Evolutionary conservation across 2,113 vertebrate genomes (phyloP).

Genomic region (Donacobius atricapilla): DNA sequence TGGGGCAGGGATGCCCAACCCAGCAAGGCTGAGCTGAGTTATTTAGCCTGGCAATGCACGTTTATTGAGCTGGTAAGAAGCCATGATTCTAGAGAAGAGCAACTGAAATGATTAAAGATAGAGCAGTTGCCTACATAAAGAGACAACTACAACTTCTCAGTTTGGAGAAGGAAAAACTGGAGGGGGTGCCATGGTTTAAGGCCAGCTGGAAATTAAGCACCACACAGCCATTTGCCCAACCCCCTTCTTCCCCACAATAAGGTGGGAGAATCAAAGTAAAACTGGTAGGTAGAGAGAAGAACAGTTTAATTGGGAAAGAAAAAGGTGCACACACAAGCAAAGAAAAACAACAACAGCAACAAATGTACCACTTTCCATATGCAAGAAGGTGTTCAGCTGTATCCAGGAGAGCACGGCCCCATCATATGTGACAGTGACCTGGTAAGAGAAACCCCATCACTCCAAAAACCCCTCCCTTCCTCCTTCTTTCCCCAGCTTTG

Average conservation of each 20-base stretch:
- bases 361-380: neutral
- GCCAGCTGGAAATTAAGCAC: neutral
- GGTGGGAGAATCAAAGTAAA: neutral
- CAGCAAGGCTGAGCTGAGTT: neutral
- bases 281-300: neutral
- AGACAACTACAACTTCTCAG: neutral
- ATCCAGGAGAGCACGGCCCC: rapidly evolving
- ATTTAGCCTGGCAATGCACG: neutral
- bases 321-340: neutral
- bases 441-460: neutral
- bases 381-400: neutral
- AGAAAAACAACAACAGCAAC: neutral
- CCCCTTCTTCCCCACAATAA: neutral
- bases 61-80: neutral
- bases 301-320: neutral
- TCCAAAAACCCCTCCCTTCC: neutral
- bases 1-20: neutral
- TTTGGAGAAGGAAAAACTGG: neutral
- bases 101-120: neutral
- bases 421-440: neutral
- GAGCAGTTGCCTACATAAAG: neutral
- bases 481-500: neutral
- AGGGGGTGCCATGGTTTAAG: neutral
- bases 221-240: neutral
- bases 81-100: neutral